A percentile compares a stretch with the other conserved stretches of the same genome.
Conservation (phyloP, 2,888 invertebrate species). For the Drosophila incognita region DNA sequence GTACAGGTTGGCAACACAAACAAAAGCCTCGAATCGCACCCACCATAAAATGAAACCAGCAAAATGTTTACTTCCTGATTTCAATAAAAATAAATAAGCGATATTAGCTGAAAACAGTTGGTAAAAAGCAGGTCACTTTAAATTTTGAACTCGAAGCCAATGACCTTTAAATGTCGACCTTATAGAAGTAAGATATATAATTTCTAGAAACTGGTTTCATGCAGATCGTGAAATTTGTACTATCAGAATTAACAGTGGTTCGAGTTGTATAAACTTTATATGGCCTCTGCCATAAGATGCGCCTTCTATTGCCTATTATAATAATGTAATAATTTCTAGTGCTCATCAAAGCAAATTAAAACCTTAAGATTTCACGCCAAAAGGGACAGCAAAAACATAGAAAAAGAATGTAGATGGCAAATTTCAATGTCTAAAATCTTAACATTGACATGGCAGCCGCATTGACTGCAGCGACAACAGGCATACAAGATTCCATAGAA, state of each 20-base stretch:
- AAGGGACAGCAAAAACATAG: slow-evolving; percentile 15
- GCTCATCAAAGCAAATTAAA: slow-evolving; percentile 32
- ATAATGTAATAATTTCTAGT: background rate
- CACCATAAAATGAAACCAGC: slow-evolving; percentile 22
- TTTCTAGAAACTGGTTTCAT: background rate
- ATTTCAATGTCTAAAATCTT: slow-evolving; percentile 81
- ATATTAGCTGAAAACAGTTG: background rate
- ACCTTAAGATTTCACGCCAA: slow-evolving; percentile 46
- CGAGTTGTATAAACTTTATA: background rate
- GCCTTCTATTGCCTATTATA: background rate
- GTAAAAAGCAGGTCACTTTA: too few species aligned
- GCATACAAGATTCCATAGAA: slow-evolving; percentile 30
- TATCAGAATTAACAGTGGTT: background rate
- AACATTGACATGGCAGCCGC: slow-evolving; percentile 73
- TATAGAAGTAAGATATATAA: background rate
- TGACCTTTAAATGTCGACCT: background rate
- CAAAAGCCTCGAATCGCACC: slow-evolving; percentile 10
- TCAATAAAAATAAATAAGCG: background rate
- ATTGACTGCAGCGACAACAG: slow-evolving; percentile 41
- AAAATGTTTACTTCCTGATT: slow-evolving; percentile 29
- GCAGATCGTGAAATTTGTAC: background rate
- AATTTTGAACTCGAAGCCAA: background rate
- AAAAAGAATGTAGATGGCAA: slow-evolving; percentile 9
- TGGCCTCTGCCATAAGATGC: background rate
- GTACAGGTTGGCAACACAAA: slow-evolving; percentile 24